A percentile compares a stretch with the other conserved stretches of the same genome.
These are phyloP conservation scores for Lepus americanus DNA, from an alignment of 2,113 vertebrate genomes.

Conservation along the genomic window DNA sequence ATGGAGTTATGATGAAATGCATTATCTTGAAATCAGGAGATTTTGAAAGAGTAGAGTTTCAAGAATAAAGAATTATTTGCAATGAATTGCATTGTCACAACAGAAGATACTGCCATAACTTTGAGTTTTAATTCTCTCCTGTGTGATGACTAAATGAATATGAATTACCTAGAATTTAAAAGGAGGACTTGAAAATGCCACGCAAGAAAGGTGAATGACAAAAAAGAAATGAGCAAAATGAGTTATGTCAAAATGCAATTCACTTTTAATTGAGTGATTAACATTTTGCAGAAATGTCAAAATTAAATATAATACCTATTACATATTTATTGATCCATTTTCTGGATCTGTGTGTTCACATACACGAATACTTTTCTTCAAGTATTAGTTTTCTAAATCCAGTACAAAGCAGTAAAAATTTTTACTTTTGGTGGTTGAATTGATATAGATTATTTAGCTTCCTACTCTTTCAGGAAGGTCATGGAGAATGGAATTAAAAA, in stretches of 20 bases:
- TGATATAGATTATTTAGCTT: background rate
- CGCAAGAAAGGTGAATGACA: background rate
- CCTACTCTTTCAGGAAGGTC: background rate
- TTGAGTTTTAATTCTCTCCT: constrained; percentile 62
- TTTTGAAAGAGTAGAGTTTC: constrained; percentile 60
- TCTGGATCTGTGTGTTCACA: constrained; percentile 3
- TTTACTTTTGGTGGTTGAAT: constrained; percentile 10
- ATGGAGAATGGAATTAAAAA: too few species aligned
- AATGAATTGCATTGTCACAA: constrained; percentile 50
- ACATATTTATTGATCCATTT: background rate
- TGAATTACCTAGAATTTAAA: constrained; percentile 40
- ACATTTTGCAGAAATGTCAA: constrained; percentile 18
- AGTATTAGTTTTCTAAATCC: constrained; percentile 13
- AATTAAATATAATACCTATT: background rate
- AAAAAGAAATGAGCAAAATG: background rate
- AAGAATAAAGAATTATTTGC: constrained; percentile 54
- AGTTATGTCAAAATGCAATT: constrained; percentile 37
- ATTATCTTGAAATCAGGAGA: constrained; percentile 54
- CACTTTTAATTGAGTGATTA: constrained; percentile 51
- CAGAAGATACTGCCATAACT: constrained; percentile 18
- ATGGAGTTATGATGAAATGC: constrained; percentile 52
- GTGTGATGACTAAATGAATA: constrained; percentile 7
- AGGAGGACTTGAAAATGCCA: constrained; percentile 42
- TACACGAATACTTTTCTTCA: background rate
- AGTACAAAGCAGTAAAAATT: background rate